phyloP scores from a whole-genome alignment of 2,797 vertebrate species.

The Diplodus puntazzo region DNA sequence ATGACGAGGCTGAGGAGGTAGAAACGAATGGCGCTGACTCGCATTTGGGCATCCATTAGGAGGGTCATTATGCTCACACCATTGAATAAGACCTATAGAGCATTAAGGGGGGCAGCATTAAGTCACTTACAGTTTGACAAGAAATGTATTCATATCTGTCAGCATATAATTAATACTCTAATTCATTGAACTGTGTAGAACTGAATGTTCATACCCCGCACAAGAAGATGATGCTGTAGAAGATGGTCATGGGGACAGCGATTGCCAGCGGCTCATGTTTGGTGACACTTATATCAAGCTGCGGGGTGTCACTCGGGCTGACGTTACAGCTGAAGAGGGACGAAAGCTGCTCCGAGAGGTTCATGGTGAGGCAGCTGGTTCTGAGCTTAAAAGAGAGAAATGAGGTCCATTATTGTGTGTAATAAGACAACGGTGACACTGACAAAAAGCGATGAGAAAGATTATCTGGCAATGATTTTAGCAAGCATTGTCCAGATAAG shows the following conservation, averaged over 20 bases:
- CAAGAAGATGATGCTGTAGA: slow-evolving; percentile 85
- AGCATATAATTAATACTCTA: not conserved
- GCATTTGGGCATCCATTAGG: slow-evolving; percentile 82
- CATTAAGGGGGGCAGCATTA: not conserved
- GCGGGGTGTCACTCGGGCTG: slow-evolving; percentile 72
- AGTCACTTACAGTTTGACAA: not conserved
- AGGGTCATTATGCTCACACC: slow-evolving; percentile 83
- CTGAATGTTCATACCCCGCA: slow-evolving; percentile 74
- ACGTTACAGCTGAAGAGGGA: slow-evolving; percentile 79
- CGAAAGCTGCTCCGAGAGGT: slow-evolving; percentile 61
- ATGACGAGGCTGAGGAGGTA: slow-evolving; percentile 84
- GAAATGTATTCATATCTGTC: not conserved
- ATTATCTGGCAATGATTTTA: not conserved
- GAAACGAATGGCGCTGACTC: slow-evolving; percentile 81
- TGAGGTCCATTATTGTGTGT: not conserved
- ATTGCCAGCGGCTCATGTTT: slow-evolving; percentile 82
- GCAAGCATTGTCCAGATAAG: not conserved
- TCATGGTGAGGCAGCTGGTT: slow-evolving; percentile 60
- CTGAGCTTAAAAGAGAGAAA: slow-evolving; percentile 6
- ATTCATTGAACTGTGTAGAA: not conserved
- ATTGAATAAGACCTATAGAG: slow-evolving; percentile 74
- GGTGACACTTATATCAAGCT: slow-evolving; percentile 80
- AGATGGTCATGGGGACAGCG: slow-evolving; percentile 84
- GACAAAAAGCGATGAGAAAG: not conserved
- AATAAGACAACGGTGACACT: not conserved